phyloP scores from a whole-genome alignment of 1,140 invertebrate genomes.

The Laodelphax striatellus region DNA sequence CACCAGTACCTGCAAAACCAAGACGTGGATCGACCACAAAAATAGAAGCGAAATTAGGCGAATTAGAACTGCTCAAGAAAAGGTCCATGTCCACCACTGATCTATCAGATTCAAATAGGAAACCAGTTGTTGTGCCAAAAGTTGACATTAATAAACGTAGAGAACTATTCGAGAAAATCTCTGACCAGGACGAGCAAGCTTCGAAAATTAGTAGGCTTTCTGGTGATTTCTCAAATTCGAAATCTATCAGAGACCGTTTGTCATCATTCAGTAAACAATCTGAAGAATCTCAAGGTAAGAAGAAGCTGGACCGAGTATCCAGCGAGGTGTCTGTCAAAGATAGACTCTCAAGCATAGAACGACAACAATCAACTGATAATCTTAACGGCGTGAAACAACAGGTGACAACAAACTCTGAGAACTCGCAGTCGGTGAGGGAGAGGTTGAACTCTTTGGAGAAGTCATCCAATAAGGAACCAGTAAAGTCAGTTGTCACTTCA shows the following conservation, averaged over 20 bases:
- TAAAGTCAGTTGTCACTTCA: background rate
- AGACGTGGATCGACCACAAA: conserved; percentile 17
- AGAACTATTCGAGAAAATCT: conserved; percentile 59
- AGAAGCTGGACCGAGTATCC: conserved; percentile 22
- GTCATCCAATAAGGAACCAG: conserved; percentile 23
- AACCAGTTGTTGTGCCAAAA: conserved; percentile 53
- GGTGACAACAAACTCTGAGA: conserved; percentile 2
- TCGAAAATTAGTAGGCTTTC: conserved; percentile 12
- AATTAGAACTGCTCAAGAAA: conserved; percentile 32
- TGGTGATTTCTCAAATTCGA: conserved; percentile 46
- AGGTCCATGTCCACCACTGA: conserved; percentile 12
- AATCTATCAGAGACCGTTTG: conserved; percentile 57
- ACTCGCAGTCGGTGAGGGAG: conserved; percentile 29
- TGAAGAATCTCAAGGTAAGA: conserved; percentile 29
- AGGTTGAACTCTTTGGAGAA: conserved; percentile 32
- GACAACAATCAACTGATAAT: conserved; percentile 14
- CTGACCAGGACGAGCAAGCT: conserved; percentile 5
- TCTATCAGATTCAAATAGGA: conserved; percentile 28
- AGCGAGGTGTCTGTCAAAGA: conserved; percentile 21
- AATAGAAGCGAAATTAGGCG: conserved; percentile 37
- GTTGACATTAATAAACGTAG: conserved; percentile 70
- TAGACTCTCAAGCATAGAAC: conserved; percentile 21
- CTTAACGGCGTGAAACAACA: background rate
- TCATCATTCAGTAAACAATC: conserved; percentile 45
- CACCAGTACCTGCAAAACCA: conserved; percentile 16